These are phyloP conservation scores for human DNA, from an alignment of 2,113 vertebrate species.

Conservation along the genomic window GRCh38 chr3:65575001-65575500, in stretches of 20 bases:
- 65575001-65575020: background rate
- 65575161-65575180: background rate
- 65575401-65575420: background rate
- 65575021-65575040: background rate
- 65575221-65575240: background rate
- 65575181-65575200: background rate
- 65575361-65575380: background rate
- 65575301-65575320: background rate
- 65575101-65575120: background rate
- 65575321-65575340: background rate
- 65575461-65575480: background rate
- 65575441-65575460: background rate
- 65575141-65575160: background rate
- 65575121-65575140: background rate
- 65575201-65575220: background rate
- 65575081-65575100: background rate
- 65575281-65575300: background rate
- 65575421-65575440: background rate
- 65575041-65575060: background rate
- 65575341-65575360: background rate
- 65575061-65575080: background rate
- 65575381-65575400: background rate
- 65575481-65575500: background rate
- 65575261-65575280: background rate
- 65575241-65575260: background rate